Percentiles rank a stretch among this genome's conserved stretches.
Conservation (phyloP, 2,797 vertebrate genomes). For the Neosalanx taihuensis region DNA sequence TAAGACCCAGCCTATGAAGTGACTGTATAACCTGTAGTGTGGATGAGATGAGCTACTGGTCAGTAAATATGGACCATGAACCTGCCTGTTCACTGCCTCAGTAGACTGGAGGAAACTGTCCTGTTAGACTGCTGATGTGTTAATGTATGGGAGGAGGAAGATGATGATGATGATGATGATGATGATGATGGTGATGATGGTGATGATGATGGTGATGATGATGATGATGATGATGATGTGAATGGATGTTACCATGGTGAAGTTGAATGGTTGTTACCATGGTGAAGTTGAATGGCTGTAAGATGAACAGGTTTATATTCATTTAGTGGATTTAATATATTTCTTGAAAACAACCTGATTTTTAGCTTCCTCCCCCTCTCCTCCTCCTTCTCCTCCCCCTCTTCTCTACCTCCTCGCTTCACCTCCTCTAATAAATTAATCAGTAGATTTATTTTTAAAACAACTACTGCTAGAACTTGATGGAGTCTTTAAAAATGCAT, state of each 20-base stretch:
- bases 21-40: not conserved
- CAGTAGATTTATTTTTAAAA: slow-evolving; percentile 79
- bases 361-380: not conserved
- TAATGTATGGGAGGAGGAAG: not conserved
- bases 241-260: not conserved
- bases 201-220: too few relatives aligned
- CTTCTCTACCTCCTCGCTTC: slow-evolving; percentile 14
- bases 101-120: not conserved
- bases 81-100: not conserved
- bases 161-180: too few relatives aligned
- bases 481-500: slow-evolving; percentile 80
- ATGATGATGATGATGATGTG: not conserved
- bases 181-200: not conserved
- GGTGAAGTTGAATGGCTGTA: not conserved
- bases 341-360: not conserved
- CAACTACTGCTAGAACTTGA: slow-evolving; percentile 70
- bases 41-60: not conserved
- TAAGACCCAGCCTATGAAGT: not conserved
- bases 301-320: not conserved
- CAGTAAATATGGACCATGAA: not conserved
- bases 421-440: slow-evolving; percentile 75
- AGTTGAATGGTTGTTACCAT: not conserved
- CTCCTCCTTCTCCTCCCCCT: too few relatives aligned
- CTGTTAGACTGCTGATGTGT: not conserved
- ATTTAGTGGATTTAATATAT: not conserved